A percentile compares a stretch with the other conserved stretches of the same genome.
phyloP scores from a whole-genome alignment of 2,113 vertebrate genomes.

The Chloebia gouldiae region DNA sequence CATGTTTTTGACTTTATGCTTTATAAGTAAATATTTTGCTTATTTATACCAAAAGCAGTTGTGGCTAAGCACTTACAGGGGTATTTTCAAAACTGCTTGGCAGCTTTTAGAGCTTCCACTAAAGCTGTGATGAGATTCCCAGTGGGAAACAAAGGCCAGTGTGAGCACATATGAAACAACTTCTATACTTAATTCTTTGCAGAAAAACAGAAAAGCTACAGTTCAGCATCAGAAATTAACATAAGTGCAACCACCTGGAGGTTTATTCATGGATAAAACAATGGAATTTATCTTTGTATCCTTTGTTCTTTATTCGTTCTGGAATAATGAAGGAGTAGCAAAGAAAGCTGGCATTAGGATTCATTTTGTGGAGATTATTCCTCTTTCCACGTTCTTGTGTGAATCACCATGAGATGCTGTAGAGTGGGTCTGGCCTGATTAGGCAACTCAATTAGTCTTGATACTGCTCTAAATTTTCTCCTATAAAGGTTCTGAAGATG shows the following conservation, averaged over 20 bases:
- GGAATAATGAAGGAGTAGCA: neutral
- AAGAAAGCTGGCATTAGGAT: neutral
- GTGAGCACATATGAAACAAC: constrained; percentile 27
- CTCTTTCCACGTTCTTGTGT: accelerated
- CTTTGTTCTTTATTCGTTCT: constrained; percentile 1
- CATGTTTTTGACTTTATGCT: constrained; percentile 25
- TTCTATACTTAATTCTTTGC: constrained; percentile 22
- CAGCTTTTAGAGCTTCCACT: neutral
- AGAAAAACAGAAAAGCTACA: constrained; percentile 49
- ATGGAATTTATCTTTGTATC: constrained; percentile 29
- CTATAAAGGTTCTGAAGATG: neutral
- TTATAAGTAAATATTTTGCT: constrained; percentile 59
- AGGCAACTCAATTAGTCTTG: neutral
- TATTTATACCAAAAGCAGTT: constrained; percentile 11
- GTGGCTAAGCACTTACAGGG: neutral
- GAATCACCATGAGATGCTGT: neutral
- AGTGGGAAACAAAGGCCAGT: constrained; percentile 39
- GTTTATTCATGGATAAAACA: constrained; percentile 47
- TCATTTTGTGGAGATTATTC: neutral
- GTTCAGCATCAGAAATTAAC: constrained; percentile 36
- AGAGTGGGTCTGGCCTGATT: neutral
- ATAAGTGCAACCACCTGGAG: constrained; percentile 47
- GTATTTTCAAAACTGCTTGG: neutral
- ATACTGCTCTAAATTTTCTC: neutral
- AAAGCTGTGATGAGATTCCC: neutral